Conservation (phyloP, 2,113 vertebrate genomes). For the Lampris megalopsis region DNA sequence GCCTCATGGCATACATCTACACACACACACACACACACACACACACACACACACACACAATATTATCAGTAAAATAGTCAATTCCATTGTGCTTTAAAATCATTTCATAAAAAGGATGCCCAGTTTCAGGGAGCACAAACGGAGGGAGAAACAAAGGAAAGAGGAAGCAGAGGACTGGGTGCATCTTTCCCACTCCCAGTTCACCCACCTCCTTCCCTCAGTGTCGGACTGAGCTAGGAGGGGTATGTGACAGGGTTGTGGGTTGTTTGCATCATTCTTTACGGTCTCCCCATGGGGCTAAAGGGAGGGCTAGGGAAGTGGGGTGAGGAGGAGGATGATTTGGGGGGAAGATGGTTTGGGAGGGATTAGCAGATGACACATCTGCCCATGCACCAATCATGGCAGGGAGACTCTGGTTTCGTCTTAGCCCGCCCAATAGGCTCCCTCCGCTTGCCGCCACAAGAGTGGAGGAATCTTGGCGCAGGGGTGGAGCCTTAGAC, state of each 20-base stretch:
- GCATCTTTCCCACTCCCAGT: not conserved
- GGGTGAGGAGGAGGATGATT: constrained; percentile 63
- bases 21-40: constrained; percentile 30
- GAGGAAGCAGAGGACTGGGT: not conserved
- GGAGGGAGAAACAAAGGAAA: not conserved
- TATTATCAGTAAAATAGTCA: constrained; percentile 52
- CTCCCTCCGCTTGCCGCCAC: constrained; percentile 86
- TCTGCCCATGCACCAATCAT: constrained; percentile 85
- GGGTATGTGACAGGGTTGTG: constrained; percentile 54
- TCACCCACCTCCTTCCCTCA: constrained; percentile 36
- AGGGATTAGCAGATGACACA: constrained; percentile 68
- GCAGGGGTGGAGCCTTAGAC: constrained; percentile 61
- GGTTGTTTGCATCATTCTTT: constrained; percentile 76
- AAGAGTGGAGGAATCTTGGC: constrained; percentile 85
- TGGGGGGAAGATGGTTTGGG: constrained; percentile 48
- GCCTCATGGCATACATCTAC: constrained; percentile 41
- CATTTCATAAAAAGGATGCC: constrained; percentile 37
- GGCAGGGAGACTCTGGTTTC: constrained; percentile 94
- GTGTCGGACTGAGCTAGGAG: constrained; percentile 56
- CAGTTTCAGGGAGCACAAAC: not conserved
- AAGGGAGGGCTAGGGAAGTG: constrained; percentile 76
- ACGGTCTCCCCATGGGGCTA: constrained; percentile 75
- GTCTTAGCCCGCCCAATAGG: constrained; percentile 89
- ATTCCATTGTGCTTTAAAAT: constrained; percentile 79
- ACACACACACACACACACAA: constrained; percentile 31